These are phyloP conservation scores for Rhimphoctona megacephalus DNA, from an alignment of 2,888 invertebrate genomes.

Conservation along the genomic window DNA sequence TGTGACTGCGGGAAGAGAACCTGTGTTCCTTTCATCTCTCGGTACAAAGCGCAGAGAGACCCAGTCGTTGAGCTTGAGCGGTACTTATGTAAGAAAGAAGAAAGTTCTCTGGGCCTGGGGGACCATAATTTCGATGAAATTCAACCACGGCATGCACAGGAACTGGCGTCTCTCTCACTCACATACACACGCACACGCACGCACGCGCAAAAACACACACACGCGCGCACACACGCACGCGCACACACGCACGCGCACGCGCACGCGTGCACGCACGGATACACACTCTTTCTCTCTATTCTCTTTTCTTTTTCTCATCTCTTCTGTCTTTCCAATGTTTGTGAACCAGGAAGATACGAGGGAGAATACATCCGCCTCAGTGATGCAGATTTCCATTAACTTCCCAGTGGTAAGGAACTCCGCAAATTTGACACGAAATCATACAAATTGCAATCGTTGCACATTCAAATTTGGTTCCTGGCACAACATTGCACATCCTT, in stretches of 20 bases:
- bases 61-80: conserved; percentile 50
- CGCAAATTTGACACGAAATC: neutral
- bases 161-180: neutral
- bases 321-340: neutral
- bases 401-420: neutral
- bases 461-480: neutral
- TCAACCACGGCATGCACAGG: conserved; percentile 50
- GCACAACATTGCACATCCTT: neutral
- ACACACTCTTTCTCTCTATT: neutral
- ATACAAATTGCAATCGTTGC: neutral
- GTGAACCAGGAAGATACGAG: conserved; percentile 11
- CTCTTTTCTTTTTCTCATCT: neutral
- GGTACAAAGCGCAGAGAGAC: conserved; percentile 40
- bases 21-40: conserved; percentile 44
- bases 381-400: conserved; percentile 15
- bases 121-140: conserved; percentile 65
- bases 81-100: conserved; percentile 62
- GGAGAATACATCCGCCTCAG: conserved; percentile 1
- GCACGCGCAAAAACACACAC: neutral
- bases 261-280: no score
- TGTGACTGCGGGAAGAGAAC: conserved; percentile 33
- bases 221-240: neutral
- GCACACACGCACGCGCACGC: neutral
- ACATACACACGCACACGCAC: no score
- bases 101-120: conserved; percentile 48